Base-by-base conservation (phyloP, 2,113 vertebrate genomes). In the Irena cyanogastra region DNA sequence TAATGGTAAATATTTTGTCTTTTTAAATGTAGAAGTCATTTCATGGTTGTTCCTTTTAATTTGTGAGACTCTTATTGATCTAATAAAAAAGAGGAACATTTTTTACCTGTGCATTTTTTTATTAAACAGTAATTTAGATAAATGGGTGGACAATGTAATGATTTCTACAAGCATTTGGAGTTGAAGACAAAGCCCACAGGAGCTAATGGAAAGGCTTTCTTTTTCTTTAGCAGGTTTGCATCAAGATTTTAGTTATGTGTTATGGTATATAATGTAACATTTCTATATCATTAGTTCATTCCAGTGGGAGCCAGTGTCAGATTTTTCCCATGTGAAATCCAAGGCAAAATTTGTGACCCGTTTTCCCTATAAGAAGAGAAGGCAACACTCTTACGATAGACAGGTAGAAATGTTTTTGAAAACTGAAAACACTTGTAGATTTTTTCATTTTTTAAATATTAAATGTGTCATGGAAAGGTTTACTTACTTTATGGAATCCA, bases 401-500 rank as follows among this genome's bases (percentile, higher is more conserved):
- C 22, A 59, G 31, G 35, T 87, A 26, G n/a, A 90, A 90, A 75
- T 52, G 54, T 82, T 84, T 82, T 95, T 66, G 75, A 90, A 85
- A 78, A 23, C 39, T 42, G 83, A 81, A 94, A 77, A 87, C 80
- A 44, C 21, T 74, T 85, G 47, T 49, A 79, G 37, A 59, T 41
- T 50, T 82, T 91, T 47, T 39, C 4, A 0, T 27, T 64, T 85
- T 87, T 77, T 65, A 64, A 80, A 84, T 95, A 71, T 83, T 79
- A 87, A 96, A 82, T 89, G 60, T 92, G 61, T 96, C 86, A 88
- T 83, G 88, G 84, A 74, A 72, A 77, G 59, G 59, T 76, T 96
- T 95, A 63, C 83, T 91, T 95, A 69, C 76, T 89, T 90, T 81
- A 78, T 94, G 49, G 96, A 96, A 95, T 96, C 85, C 93, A 47